Percentiles rank a stretch among this genome's conserved stretches.
Evolutionary conservation across 2,113 vertebrate species (phyloP).

Genomic region (Hippocampus zosterae): DNA sequence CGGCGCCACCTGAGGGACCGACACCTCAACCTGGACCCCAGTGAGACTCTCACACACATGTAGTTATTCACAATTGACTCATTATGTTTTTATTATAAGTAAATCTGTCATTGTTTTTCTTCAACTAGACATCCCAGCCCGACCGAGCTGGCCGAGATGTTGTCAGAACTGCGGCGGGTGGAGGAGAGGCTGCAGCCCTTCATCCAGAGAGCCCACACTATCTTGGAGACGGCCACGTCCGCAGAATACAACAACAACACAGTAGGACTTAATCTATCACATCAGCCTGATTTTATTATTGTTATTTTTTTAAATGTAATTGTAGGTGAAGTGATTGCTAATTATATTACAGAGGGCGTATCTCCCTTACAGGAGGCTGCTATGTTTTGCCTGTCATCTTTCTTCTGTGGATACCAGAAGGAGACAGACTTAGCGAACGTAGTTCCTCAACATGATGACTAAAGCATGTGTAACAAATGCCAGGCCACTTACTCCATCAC

Average conservation of each 20-base stretch:
- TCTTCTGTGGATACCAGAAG: too few relatives aligned
- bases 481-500: too few relatives aligned
- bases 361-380: too few relatives aligned
- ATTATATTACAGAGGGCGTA: too few relatives aligned
- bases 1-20: slow-evolving; percentile 65
- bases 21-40: slow-evolving; percentile 65
- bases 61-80: neutral
- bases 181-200: slow-evolving; percentile 85
- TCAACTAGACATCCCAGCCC: slow-evolving; percentile 80
- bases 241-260: slow-evolving; percentile 85
- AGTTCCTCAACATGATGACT: too few relatives aligned
- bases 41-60: slow-evolving; percentile 29
- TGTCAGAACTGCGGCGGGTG: slow-evolving; percentile 80
- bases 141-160: slow-evolving; percentile 79
- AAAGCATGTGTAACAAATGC: too few relatives aligned
- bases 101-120: neutral
- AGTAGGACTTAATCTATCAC: slow-evolving; percentile 60
- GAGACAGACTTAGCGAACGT: too few relatives aligned
- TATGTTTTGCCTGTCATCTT: too few relatives aligned
- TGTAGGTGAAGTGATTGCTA: too few relatives aligned
- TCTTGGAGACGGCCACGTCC: slow-evolving; percentile 78
- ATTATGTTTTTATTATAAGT: neutral
- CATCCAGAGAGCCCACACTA: slow-evolving; percentile 82
- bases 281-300: too few relatives aligned
- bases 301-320: too few relatives aligned